A percentile compares a stretch with the other conserved stretches of the same genome.
Conservation (phyloP, 2,888 invertebrate species). For the Phymatocera aterrima region DNA sequence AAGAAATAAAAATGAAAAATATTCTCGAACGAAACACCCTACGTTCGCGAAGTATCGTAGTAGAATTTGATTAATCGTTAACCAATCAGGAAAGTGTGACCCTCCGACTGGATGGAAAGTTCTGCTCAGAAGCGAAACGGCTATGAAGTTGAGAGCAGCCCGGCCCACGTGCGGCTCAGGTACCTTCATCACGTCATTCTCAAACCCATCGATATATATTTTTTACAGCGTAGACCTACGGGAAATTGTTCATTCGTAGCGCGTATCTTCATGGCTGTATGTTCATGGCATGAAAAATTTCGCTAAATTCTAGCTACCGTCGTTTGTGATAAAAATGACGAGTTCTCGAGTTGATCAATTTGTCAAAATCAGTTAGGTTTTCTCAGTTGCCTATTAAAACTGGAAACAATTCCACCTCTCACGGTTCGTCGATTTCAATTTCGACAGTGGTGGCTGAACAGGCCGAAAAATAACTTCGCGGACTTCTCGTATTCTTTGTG, state of each 20-base stretch:
- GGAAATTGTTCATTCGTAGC: conserved; percentile 26
- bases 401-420: background rate
- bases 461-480: background rate
- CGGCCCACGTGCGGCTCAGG: conserved; percentile 73
- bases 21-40: conserved; percentile 22
- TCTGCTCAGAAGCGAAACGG: conserved; percentile 72
- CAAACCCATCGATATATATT: conserved; percentile 60
- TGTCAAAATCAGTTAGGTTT: background rate
- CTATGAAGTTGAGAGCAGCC: conserved; percentile 73
- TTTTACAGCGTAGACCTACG: conserved; percentile 34
- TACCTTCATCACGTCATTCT: conserved; percentile 65
- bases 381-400: background rate
- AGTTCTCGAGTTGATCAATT: no score
- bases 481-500: background rate
- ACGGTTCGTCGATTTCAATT: background rate
- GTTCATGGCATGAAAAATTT: background rate
- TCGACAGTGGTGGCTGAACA: background rate
- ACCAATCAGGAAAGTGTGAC: conserved; percentile 77
- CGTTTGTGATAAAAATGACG: background rate
- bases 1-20: background rate
- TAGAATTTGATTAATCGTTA: conserved; percentile 49
- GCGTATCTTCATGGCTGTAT: background rate
- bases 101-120: conserved; percentile 77
- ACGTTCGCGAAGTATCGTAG: conserved; percentile 32
- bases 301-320: background rate